Percentiles rank a stretch among this genome's conserved stretches.
phyloP scores from a whole-genome alignment of 1,140 invertebrate genomes.

The Frieseomelitta varia region DNA sequence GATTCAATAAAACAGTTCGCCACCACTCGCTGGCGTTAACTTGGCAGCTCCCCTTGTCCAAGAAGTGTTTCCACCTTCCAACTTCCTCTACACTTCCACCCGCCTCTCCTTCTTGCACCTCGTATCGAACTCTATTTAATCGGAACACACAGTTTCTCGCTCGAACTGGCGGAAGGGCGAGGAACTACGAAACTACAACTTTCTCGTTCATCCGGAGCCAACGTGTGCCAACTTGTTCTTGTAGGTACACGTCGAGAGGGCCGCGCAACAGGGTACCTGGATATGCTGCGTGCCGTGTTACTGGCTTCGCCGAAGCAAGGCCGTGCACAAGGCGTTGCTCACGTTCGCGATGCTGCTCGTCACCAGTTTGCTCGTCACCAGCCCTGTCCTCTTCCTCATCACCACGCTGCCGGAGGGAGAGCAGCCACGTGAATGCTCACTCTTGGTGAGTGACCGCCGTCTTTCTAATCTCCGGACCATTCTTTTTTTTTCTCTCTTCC shows the following conservation, averaged over 20 bases:
- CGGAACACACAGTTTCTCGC: not conserved
- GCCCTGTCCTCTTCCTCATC: constrained; percentile 85
- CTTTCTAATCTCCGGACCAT: not conserved
- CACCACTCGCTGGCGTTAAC: not conserved
- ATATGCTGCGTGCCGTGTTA: constrained; percentile 85
- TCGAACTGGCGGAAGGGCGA: not conserved
- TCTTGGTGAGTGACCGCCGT: constrained; percentile 73
- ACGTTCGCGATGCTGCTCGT: constrained; percentile 84
- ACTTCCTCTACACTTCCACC: not conserved
- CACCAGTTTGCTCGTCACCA: constrained; percentile 84
- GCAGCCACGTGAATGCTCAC: constrained; percentile 82
- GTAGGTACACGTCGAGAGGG: constrained; percentile 69
- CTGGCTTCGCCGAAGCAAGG: constrained; percentile 83
- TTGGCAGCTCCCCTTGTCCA: not conserved
- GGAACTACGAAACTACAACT: not conserved
- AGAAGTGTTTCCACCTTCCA: not conserved
- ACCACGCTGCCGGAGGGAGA: constrained; percentile 83
- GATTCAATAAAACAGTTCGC: not conserved
- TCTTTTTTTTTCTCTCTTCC: no score
- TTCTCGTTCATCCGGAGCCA: not conserved
- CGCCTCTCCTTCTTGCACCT: no score
- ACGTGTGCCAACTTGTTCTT: not conserved
- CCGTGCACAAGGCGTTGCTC: constrained; percentile 85
- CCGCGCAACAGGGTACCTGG: constrained; percentile 81
- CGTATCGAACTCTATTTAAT: not conserved